Evolutionary conservation across 2,888 invertebrate genomes (phyloP).

Genomic region (Ommatoiulus sabulosus): DNA sequence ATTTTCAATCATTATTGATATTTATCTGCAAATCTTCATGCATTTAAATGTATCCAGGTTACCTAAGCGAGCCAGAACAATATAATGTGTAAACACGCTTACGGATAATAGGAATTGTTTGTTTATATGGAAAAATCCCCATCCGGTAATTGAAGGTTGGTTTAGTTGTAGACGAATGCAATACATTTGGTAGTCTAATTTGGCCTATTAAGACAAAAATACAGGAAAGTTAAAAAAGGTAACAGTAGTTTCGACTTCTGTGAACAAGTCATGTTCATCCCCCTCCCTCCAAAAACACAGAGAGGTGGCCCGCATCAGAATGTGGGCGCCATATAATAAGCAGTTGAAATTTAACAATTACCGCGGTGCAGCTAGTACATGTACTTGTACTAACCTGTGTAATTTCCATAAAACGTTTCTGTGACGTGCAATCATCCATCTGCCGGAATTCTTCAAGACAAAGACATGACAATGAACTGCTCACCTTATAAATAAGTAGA

Average conservation of each 20-base stretch:
- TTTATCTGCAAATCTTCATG: no score
- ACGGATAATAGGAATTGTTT: constrained; percentile 42
- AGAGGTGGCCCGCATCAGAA: no score
- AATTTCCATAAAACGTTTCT: neutral
- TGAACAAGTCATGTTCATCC: neutral
- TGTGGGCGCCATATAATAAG: no score
- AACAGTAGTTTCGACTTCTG: neutral
- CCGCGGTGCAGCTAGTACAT: neutral
- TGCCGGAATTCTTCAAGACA: neutral
- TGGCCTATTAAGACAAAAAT: neutral
- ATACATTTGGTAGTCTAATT: constrained; percentile 42
- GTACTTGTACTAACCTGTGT: neutral
- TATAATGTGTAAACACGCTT: no score
- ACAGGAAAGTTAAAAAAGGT: neutral
- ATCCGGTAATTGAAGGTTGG: neutral
- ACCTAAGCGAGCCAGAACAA: no score
- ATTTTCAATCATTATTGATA: no score
- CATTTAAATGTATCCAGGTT: no score
- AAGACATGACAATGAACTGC: neutral
- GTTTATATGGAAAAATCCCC: constrained; percentile 44
- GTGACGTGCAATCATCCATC: neutral
- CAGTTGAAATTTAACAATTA: no score
- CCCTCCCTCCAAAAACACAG: no score
- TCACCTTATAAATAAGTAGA: neutral
- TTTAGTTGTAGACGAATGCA: constrained; percentile 37